Evolutionary conservation across 1,140 invertebrate species (phyloP).

Genomic region (Brachionus rubens): DNA sequence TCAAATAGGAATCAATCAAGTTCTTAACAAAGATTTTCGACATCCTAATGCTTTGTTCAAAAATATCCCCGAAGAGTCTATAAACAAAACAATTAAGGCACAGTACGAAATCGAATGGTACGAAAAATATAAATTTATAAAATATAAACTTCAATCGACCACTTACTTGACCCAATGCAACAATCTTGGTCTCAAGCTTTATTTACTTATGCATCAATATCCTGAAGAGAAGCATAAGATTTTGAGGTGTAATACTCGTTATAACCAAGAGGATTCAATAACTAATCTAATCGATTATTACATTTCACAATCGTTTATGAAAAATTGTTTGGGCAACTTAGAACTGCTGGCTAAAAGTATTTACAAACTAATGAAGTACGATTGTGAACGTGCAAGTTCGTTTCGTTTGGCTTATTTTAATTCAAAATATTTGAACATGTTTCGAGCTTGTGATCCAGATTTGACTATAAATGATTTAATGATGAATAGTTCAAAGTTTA

Average conservation of each 20-base stretch:
- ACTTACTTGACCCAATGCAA: constrained; percentile 30
- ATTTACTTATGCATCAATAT: constrained; percentile 22
- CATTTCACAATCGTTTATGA: constrained; percentile 29
- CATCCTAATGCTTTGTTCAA: constrained; percentile 45
- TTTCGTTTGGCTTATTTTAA: constrained; percentile 40
- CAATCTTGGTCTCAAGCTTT: constrained; percentile 30
- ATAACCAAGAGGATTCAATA: constrained; percentile 36
- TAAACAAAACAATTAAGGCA: constrained; percentile 25
- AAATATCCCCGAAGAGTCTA: constrained; percentile 1
- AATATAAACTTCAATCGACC: constrained; percentile 28
- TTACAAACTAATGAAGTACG: constrained; percentile 23
- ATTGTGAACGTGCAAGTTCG: constrained; percentile 33
- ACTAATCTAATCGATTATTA: constrained; percentile 33
- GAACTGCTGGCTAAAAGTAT: constrained; percentile 37
- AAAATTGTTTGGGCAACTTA: constrained; percentile 26
- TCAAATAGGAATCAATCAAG: constrained; percentile 9
- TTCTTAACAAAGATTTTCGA: constrained; percentile 6
- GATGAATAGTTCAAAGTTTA: neutral
- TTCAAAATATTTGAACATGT: constrained; percentile 44
- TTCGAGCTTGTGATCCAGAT: constrained; percentile 4
- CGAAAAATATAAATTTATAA: constrained; percentile 25
- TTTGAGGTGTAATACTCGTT: constrained; percentile 25
- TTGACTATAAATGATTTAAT: constrained; percentile 30
- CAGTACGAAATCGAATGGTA: constrained; percentile 43
- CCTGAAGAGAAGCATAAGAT: constrained; percentile 16